Percentiles rank a stretch among this genome's conserved stretches.
phyloP scores from a whole-genome alignment of 2,888 invertebrate species.

The Melieria crassipennis region DNA sequence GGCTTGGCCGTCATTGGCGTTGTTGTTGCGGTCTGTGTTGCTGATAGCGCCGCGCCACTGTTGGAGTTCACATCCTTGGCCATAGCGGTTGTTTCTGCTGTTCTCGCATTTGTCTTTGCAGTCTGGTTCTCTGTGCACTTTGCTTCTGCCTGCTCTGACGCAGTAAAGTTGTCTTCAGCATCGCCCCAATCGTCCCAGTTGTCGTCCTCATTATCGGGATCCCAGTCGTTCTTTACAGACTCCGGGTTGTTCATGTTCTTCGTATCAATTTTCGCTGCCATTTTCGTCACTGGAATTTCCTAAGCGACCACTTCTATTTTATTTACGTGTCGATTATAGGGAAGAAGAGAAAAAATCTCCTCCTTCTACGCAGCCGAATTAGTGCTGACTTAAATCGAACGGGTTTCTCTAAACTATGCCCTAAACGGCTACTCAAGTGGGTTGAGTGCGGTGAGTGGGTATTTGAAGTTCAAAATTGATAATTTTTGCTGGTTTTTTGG shows the following conservation, averaged over 20 bases:
- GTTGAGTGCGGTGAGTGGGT: no score
- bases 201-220: slow-evolving; percentile 54
- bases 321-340: slow-evolving; percentile 30
- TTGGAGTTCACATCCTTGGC: not conserved
- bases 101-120: not conserved
- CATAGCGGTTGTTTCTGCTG: not conserved
- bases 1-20: not conserved
- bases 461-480: no score
- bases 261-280: slow-evolving; percentile 33
- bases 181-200: slow-evolving; percentile 62
- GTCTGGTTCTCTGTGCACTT: not conserved
- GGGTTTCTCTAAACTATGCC: no score
- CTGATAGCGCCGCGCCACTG: not conserved
- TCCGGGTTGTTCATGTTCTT: slow-evolving; percentile 20
- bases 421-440: no score
- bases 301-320: slow-evolving; percentile 7
- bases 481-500: no score
- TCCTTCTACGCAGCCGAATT: no score
- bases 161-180: slow-evolving; percentile 46
- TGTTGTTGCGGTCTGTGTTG: not conserved
- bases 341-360: not conserved
- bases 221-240: slow-evolving; percentile 47
- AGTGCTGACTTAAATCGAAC: no score
- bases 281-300: slow-evolving; percentile 13
- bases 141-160: not conserved